Percentiles rank a stretch among this genome's conserved stretches.
Evolutionary conservation across 1,140 invertebrate genomes (phyloP).

Genomic region (Drosophila novamexicana): DNA sequence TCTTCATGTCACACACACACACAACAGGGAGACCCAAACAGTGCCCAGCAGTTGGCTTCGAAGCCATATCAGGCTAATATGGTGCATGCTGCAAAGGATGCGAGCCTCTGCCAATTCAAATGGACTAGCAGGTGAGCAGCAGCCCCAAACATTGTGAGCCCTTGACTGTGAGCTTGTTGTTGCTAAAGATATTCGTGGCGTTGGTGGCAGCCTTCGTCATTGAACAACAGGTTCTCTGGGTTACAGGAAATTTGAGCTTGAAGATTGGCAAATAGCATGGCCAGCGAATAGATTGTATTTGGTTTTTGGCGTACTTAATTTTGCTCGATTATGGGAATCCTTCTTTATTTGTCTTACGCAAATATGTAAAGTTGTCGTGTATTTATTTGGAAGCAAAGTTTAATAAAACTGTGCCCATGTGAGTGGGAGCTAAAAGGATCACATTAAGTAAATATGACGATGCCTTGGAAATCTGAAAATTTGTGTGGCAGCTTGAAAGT

Average conservation of each 20-base stretch:
- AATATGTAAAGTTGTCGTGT: background rate
- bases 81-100: too few relatives aligned
- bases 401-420: background rate
- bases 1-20: constrained; percentile 21
- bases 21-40: constrained; percentile 12
- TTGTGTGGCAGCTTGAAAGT: too few relatives aligned
- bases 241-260: background rate
- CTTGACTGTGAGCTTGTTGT: too few relatives aligned
- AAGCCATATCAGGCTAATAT: constrained; percentile 24
- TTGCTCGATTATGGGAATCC: background rate
- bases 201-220: background rate
- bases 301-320: background rate
- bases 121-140: too few relatives aligned
- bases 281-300: background rate
- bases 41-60: constrained; percentile 20
- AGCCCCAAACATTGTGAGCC: too few relatives aligned
- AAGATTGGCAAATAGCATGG: background rate
- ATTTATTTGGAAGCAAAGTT: background rate
- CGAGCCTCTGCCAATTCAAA: too few relatives aligned
- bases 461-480: too few relatives aligned
- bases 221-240: background rate
- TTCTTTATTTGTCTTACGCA: background rate
- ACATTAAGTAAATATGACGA: too few relatives aligned
- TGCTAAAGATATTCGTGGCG: too few relatives aligned
- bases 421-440: too few relatives aligned